phyloP scores from a whole-genome alignment of 1,140 invertebrate genomes.

The Nautilus pompilius region DNA sequence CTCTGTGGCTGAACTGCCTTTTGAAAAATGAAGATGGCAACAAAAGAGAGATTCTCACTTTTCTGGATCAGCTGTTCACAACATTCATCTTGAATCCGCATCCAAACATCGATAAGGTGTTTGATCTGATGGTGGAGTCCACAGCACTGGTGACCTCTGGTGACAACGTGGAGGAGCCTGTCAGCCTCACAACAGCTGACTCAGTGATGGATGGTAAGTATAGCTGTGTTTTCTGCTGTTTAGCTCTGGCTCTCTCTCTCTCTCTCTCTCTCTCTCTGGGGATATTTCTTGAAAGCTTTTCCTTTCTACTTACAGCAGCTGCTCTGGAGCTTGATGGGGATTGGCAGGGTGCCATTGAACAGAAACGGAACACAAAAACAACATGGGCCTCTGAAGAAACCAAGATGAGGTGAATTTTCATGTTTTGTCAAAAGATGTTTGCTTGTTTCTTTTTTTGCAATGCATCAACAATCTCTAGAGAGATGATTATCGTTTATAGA shows the following conservation, averaged over 20 bases:
- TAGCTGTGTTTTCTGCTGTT: not conserved
- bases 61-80: slow-evolving; percentile 12
- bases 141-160: not conserved
- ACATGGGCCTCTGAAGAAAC: too few relatives aligned
- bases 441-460: too few relatives aligned
- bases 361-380: not conserved
- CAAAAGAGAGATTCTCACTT: slow-evolving; percentile 6
- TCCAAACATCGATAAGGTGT: slow-evolving; percentile 22
- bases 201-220: slow-evolving; percentile 16
- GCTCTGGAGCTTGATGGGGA: not conserved
- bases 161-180: slow-evolving; percentile 6
- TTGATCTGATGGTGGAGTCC: slow-evolving; percentile 13
- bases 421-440: too few relatives aligned
- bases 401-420: too few relatives aligned
- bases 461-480: too few relatives aligned
- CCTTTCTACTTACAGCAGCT: not conserved
- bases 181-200: slow-evolving; percentile 9
- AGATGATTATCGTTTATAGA: too few relatives aligned
- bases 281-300: not conserved
- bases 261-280: too few relatives aligned
- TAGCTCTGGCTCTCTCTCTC: too few relatives aligned
- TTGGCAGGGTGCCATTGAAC: not conserved
- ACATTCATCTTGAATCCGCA: slow-evolving; percentile 23
- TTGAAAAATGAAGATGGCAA: too few relatives aligned
- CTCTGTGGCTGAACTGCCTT: too few relatives aligned